Evolutionary conservation across 2,797 vertebrate genomes (phyloP), one percentile per base, ranked within the genome.

Genomic region (Helarctos malayanus): DNA sequence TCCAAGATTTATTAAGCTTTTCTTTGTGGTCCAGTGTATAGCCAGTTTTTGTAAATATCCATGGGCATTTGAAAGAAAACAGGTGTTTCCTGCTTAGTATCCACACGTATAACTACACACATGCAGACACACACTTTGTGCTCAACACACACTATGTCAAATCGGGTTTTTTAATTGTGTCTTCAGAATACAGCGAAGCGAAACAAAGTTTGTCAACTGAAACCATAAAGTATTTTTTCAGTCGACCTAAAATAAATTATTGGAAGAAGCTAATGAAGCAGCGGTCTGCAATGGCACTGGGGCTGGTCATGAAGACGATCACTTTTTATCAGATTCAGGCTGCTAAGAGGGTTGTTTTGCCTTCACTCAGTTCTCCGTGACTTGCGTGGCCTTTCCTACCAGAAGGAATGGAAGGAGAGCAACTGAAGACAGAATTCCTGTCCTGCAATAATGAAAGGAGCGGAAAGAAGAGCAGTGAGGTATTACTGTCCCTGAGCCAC

Each of bases 161-260:
- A 35, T 4, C 8, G 69, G 59, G 49, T 89, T 69, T 52, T 38
- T 76, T 82, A 27, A 45, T 71, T 89, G 81, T 27, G 35, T 45
- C 63, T 75, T 86, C 84, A 56, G 80, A 47, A 75, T 45, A 84
- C 32, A 38, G 76, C 49, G 68, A 45, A 91, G 85, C 5, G 45
- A 91, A 95, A 93, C 82, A 21, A 54, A 79, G 49, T 41, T 81
- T 84, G 29, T 89, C 84, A 29, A 27, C 57, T 13, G 52, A 38
- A 84, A 59, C 63, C 63, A 57, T 23, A 49, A 85, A 27, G 56
- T 6, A 65, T 91, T 84, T 88, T 71, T 89, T 91, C 76, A 21
- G 2, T 54, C 57, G 90, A 69, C 32, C 41, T 86, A 49, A 82
- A 73, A 41, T 49, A 81, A 79, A 56, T 71, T 25, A 54, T 29